Percentiles rank a stretch among this genome's conserved stretches.
Conservation (phyloP, 2,797 vertebrate species). For the Tragopan temminckii region DNA sequence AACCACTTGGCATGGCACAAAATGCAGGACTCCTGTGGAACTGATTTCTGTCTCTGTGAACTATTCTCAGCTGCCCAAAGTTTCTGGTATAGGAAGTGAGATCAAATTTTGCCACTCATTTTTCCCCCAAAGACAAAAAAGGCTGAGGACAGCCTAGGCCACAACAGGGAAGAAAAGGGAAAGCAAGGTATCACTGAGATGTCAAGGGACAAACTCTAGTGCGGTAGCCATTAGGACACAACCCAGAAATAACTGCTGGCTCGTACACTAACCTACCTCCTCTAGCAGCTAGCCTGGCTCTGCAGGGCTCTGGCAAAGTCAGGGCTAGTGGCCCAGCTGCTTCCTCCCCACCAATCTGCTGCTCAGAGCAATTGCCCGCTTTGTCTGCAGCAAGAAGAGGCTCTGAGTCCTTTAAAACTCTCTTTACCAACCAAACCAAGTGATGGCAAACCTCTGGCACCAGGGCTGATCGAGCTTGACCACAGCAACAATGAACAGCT, state of each 20-base stretch:
- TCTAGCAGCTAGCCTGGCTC: slow-evolving; percentile 13
- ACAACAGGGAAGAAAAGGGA: background rate
- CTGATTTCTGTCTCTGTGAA: background rate
- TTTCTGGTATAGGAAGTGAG: background rate
- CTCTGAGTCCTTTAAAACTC: background rate
- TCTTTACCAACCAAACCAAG: background rate
- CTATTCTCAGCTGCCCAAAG: background rate
- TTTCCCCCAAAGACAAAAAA: background rate
- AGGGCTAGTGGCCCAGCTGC: background rate
- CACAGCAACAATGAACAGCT: background rate
- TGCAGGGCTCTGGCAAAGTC: background rate
- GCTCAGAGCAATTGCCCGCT: background rate
- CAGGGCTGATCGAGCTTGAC: background rate
- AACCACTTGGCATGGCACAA: background rate
- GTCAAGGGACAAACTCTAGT: background rate
- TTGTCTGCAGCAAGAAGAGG: background rate
- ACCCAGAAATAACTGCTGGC: slow-evolving; percentile 3
- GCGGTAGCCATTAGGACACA: background rate
- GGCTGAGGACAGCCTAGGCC: background rate
- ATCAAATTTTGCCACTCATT: background rate
- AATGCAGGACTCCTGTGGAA: background rate
- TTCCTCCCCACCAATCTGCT: slow-evolving; percentile 4
- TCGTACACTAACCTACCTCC: background rate
- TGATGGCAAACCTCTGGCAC: background rate
- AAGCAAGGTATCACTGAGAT: background rate